Conservation (phyloP, 2,888 invertebrate genomes). For the Timema cristinae region DNA sequence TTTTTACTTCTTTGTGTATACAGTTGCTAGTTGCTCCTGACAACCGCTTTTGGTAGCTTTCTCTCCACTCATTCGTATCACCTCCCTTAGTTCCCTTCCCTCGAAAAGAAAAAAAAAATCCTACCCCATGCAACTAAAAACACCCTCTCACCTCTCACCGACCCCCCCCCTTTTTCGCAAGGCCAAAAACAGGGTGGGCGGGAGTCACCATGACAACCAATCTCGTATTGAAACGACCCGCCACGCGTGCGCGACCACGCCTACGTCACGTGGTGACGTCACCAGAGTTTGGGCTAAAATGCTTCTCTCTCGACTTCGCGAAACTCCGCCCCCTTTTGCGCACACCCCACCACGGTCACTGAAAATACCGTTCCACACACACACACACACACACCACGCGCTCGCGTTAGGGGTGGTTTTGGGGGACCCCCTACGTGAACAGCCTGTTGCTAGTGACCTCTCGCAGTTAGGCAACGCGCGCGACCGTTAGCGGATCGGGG, state of each 20-base stretch:
- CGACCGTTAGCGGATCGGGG: constrained; percentile 29
- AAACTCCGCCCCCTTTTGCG: constrained; percentile 24
- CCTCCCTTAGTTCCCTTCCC: background rate
- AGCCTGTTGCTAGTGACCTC: constrained; percentile 49
- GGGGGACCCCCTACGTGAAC: constrained; percentile 20
- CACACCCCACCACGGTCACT: too few species aligned
- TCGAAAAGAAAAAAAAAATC: background rate
- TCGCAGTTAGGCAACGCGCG: constrained; percentile 34
- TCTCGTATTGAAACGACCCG: constrained; percentile 20
- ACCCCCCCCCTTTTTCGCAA: background rate
- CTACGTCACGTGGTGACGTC: constrained; percentile 25
- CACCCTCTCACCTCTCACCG: background rate
- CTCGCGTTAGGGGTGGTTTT: too few species aligned
- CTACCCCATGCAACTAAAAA: background rate
- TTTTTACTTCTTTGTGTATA: too few species aligned
- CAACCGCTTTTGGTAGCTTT: too few species aligned
- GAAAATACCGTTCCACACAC: too few species aligned
- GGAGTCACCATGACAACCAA: constrained; percentile 30
- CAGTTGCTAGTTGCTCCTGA: too few species aligned
- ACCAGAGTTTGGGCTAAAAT: constrained; percentile 9
- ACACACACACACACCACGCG: too few species aligned
- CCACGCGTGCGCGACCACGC: constrained; percentile 27
- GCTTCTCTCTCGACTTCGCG: constrained; percentile 35
- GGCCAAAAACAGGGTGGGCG: constrained; percentile 19
- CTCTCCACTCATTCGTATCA: too few species aligned